Evolutionary conservation across 1,140 invertebrate genomes (phyloP), one percentile per base, ranked within the genome.

Genomic region (Portunus trituberculatus): DNA sequence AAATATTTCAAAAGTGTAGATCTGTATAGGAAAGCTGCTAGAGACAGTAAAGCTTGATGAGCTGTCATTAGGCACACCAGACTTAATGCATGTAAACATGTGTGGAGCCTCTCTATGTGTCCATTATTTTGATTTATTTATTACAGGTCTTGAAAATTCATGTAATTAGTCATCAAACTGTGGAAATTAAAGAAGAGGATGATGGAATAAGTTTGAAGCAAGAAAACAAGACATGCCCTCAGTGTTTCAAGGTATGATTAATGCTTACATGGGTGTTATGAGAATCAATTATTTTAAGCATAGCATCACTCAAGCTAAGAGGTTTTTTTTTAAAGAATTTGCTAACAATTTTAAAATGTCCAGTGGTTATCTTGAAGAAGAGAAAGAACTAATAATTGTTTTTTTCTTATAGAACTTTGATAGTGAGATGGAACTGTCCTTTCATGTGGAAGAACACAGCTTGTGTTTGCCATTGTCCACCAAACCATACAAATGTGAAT

Each of bases 401-500:
- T 46, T 14, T 31, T 46, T 32, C 28, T 29, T 88, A 16, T 84
- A 95, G 94, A 46, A 88, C 25, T 95, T 92, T 89, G 94, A 95
- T 48, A 92, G 25, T 92, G 94, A 92, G 7, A 84, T 59, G 31
- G 91, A 92, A 12, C 31, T 95, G 29, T 95, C 88, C 6, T 29
- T 29, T 20, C 94, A 95, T 46, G 91, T 95, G 31, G 94, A 92
- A 12, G 91, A 92, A 29, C 94, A 95, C 76, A 91, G 91, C 28
- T 46, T 92, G 91, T 88, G 28, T 29, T 91, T 88, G 7, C 94
- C 94, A 4, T 8, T 45, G 31, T 45, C 82, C 28, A 46, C 52
- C n/a, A 95, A 95, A 82, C 94, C 91, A 46, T 87, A 92, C 39
- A 95, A 95, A 86, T 95, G 94, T 59, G 90, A 95, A n/a, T 92